Evolutionary conservation across 2,888 invertebrate species (phyloP), one percentile per base, ranked within the genome.

Genomic region (Bursaphelenchus okinawaensis): DNA sequence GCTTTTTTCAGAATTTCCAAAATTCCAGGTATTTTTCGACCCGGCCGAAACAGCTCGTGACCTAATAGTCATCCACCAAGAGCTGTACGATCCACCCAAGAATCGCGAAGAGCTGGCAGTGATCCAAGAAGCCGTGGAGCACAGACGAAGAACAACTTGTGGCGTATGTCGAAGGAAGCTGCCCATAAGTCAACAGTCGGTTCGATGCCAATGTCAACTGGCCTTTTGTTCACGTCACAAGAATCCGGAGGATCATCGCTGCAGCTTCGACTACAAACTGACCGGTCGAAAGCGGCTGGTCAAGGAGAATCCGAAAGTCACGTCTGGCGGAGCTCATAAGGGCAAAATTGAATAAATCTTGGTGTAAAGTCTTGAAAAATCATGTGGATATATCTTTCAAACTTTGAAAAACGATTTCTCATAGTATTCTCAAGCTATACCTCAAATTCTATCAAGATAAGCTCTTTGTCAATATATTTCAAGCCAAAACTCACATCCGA

Each of bases 191-290:
- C 70, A 73, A 40, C 76, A 74, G 63, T 67, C 74, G 24, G 68
- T 71, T 58, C 59, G 57, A 22, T 76, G 75, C 66, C 68, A 63
- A 22, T 76, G 76, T 57, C 26, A 31, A 9, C 50, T 55, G 3
- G 61, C 69, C 52, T 76, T 73, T 63, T 76, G 76, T 62, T 57
- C 63, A 20, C 66, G 65, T 19, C 76, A 76, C 54, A 71, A 72
- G 27, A 63, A 62, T 19, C 72, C 76, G 12, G 62, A 66, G 28
- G 31, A 54, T 7, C 76, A 76, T 57, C 63, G 65, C 29, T 76
- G 76, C 65, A 62, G 57, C 31, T 70, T 76, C 40, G 76, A 76
- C 58, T 75, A 75, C 64, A 75, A 75, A 56, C 71, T 72, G 62
- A 68, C 68, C 26, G 75, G 71, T 23, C 67, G 74, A 26, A 69